Conservation (phyloP, 2,113 vertebrate species). For the Polypterus senegalus region DNA sequence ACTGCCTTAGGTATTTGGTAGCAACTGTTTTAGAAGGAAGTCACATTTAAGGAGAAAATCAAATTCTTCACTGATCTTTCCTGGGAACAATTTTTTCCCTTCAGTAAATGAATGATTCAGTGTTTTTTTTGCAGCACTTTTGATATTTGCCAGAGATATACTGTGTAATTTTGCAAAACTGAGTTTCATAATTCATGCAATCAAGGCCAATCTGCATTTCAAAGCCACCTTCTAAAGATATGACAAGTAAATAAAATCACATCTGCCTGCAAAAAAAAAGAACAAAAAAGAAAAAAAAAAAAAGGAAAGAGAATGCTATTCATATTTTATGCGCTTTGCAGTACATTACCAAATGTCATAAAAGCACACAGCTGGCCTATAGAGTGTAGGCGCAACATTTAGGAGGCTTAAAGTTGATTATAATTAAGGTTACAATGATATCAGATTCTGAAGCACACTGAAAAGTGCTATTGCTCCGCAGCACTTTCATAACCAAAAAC, state of each 20-base stretch:
- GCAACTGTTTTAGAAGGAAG: no score
- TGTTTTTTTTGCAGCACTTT: constrained; percentile 16
- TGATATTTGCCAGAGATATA: constrained; percentile 22
- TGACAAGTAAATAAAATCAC: constrained; percentile 47
- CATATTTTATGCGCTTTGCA: constrained; percentile 53
- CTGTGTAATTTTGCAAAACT: constrained; percentile 2
- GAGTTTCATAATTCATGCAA: constrained; percentile 36
- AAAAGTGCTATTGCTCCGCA: no score
- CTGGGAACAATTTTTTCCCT: no score
- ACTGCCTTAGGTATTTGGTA: no score
- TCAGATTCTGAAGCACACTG: constrained; percentile 2
- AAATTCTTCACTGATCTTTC: no score
- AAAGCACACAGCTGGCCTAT: constrained; percentile 46
- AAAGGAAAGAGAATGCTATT: constrained; percentile 37
- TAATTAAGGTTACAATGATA: constrained; percentile 34
- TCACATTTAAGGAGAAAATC: no score
- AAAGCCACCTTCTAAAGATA: constrained; percentile 47
- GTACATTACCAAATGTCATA: constrained; percentile 47
- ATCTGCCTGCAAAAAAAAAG: constrained; percentile 53
- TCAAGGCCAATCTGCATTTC: constrained; percentile 52
- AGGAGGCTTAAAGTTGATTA: constrained; percentile 38
- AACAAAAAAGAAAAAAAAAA: constrained; percentile 36
- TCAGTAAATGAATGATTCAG: no score
- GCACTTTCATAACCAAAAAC: neutral
- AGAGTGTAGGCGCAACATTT: constrained; percentile 36